Percentiles rank a stretch among this genome's conserved stretches.
phyloP scores from a whole-genome alignment of 2,113 vertebrate species.

The Arenaria interpres region DNA sequence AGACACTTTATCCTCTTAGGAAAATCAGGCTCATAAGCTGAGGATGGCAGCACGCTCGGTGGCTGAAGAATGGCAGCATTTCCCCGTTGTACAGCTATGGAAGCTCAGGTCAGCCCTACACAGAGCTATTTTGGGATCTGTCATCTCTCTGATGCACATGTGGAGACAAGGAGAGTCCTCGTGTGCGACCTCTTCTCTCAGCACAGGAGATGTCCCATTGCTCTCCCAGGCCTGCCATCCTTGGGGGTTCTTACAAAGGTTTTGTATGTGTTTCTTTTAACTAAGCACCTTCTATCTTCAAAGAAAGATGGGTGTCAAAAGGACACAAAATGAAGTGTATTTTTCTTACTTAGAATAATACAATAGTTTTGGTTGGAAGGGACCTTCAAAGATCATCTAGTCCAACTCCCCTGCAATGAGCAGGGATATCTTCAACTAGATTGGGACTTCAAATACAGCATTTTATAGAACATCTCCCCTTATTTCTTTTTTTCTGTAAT shows the following conservation, averaged over 20 bases:
- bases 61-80: not conserved
- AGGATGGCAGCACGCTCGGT: not conserved
- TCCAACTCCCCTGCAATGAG: not conserved
- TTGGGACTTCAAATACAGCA: not conserved
- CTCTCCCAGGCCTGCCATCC: not conserved
- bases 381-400: not conserved
- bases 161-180: fast-evolving
- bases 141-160: not conserved
- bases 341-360: not conserved
- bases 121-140: not conserved
- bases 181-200: fast-evolving
- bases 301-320: not conserved
- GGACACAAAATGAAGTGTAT: not conserved
- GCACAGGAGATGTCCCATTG: fast-evolving
- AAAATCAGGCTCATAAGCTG: not conserved
- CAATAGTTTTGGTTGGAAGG: not conserved
- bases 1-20: conserved; percentile 16
- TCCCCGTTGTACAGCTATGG: fast-evolving
- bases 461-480: not conserved
- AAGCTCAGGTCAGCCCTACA: not conserved
- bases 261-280: not conserved
- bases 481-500: not conserved
- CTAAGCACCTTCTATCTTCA: not conserved
- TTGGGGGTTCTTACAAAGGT: not conserved
- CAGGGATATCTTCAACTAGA: not conserved